Conservation (phyloP, 2,888 invertebrate genomes). For the Malthinus flaveolus region DNA sequence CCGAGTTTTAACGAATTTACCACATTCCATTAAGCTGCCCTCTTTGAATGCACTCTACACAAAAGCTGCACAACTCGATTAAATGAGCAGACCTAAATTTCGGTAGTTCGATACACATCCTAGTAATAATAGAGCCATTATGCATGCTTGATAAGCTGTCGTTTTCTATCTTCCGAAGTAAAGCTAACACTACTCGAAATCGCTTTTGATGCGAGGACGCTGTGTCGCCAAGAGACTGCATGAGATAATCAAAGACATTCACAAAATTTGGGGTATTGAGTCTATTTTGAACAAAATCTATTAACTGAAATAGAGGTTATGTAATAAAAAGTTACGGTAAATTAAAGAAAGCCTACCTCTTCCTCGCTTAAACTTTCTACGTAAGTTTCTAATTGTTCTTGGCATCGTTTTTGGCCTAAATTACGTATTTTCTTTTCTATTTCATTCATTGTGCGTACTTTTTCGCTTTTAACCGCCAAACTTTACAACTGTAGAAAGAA, state of each 20-base stretch:
- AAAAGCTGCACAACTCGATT: slow-evolving; percentile 60
- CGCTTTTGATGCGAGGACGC: slow-evolving; percentile 43
- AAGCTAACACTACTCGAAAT: slow-evolving; percentile 38
- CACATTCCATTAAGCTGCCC: slow-evolving; percentile 58
- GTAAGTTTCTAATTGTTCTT: slow-evolving; percentile 37
- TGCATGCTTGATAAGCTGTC: slow-evolving; percentile 44
- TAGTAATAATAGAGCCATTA: slow-evolving; percentile 56
- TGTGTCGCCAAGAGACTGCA: slow-evolving; percentile 43
- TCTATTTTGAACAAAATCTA: slow-evolving; percentile 36
- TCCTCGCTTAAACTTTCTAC: slow-evolving; percentile 33
- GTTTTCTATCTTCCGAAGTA: slow-evolving; percentile 44
- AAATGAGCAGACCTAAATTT: slow-evolving; percentile 59
- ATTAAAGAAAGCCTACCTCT: slow-evolving; percentile 33
- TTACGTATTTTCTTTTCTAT: slow-evolving; percentile 38
- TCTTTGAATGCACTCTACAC: slow-evolving; percentile 58
- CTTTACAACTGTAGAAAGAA: neutral
- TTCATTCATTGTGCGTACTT: slow-evolving; percentile 15
- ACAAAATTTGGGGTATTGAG: slow-evolving; percentile 40
- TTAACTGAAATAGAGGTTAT: slow-evolving; percentile 38
- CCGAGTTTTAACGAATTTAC: slow-evolving; percentile 38
- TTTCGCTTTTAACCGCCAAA: neutral
- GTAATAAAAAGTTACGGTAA: neutral
- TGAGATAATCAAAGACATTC: slow-evolving; percentile 46
- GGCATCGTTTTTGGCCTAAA: slow-evolving; percentile 42
- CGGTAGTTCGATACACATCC: slow-evolving; percentile 57